Base-by-base conservation (phyloP, 2,797 vertebrate genomes). In the Rhynchonycteris naso region DNA sequence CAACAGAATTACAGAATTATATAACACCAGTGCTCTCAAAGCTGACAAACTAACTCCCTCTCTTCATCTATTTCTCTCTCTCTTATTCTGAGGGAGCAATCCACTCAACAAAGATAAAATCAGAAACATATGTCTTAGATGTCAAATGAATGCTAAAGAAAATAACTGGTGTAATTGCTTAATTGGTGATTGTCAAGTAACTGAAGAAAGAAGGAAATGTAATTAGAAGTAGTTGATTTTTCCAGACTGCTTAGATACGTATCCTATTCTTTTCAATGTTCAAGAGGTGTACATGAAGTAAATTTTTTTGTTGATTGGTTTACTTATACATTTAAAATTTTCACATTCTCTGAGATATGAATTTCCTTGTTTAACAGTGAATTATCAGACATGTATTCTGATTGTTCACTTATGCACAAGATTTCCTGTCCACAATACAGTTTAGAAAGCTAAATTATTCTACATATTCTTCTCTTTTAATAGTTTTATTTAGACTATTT, bases 111-210 rank as follows among this genome's bases (percentile, higher is more conserved):
- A 56, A 90, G 66, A 90, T 59, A 81, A 72, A 96, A 95, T 94
- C 38, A 72, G 78, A 88, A 96, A 95, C 82, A 85, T 66, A 72
- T 90, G 87, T 80, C 94, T 93, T 94, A 78, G 38, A 91, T 52
- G 61, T 78, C 72, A 72, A 93, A 91, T 94, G 58, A 87, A 81
- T 58, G n/a, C 30, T 94, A 88, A 95, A 72, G 50, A 91, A 94
- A 91, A 93, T 50, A 94, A 43, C 47, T 75, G 10, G 12, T n/a
- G 3, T 90, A 88, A 95, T 88, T 97, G 82, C 18, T 91, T 95
- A 96, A 94, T 89, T 93, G 74, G 74, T 74, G 61, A 47, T 88
- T 93, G 74, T 91, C 94, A 79, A 47, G 43, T 66, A 91, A 91
- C 58, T 85, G 83, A 90, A 80, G 61, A 83, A 30, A 19, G 24